Percentiles rank a stretch among this genome's conserved stretches.
phyloP scores from a whole-genome alignment of 2,888 invertebrate species.

The Drosophila differens region DNA sequence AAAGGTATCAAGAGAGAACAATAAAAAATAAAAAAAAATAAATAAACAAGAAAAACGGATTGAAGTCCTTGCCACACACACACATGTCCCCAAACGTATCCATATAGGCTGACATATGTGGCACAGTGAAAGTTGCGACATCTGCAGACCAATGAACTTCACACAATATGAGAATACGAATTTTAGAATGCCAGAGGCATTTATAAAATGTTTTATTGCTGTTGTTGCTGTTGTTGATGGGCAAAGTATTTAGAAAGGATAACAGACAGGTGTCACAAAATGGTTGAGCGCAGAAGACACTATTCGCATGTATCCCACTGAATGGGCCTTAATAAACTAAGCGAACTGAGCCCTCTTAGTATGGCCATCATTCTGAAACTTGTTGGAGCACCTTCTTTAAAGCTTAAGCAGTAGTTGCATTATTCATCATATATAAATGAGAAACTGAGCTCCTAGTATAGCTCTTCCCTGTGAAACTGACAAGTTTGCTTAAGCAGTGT shows the following conservation, averaged over 20 bases:
- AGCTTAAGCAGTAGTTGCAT: neutral
- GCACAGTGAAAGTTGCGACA: constrained; percentile 15
- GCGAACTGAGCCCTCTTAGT: neutral
- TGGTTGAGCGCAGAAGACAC: neutral
- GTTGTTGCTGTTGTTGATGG: neutral
- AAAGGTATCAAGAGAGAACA: constrained; percentile 35
- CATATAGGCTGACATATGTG: constrained; percentile 1
- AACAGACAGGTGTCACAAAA: neutral
- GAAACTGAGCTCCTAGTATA: neutral
- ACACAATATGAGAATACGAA: neutral
- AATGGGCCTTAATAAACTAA: neutral
- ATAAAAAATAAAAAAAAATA: neutral
- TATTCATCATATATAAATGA: neutral
- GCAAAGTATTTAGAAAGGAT: neutral
- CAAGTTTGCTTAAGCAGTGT: neutral
- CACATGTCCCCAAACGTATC: neutral
- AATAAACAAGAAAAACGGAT: constrained; percentile 10
- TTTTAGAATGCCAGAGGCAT: neutral
- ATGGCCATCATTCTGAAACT: neutral
- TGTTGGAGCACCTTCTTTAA: neutral
- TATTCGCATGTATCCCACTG: neutral
- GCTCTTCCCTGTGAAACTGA: neutral
- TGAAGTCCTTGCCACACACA: neutral
- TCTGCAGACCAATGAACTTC: constrained; percentile 14
- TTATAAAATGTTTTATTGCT: constrained; percentile 4